These are phyloP conservation scores for Nomada hirtipes DNA, from an alignment of 2,888 invertebrate species.

Conservation along the genomic window DNA sequence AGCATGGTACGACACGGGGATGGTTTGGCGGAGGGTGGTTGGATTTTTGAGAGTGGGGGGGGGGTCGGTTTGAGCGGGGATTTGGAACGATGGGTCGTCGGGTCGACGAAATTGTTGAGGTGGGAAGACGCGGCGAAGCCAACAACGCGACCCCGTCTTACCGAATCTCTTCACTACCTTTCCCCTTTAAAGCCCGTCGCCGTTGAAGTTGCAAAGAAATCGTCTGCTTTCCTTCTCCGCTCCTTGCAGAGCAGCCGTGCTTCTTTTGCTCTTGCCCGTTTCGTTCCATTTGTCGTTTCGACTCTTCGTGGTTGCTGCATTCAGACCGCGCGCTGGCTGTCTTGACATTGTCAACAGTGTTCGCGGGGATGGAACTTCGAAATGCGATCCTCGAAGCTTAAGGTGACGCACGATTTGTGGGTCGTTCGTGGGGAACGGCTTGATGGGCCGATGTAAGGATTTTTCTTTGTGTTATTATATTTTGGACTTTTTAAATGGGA, in stretches of 20 bases:
- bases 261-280: not conserved
- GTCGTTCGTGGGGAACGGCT: not conserved
- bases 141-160: conserved; percentile 55
- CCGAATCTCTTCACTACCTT: conserved; percentile 52
- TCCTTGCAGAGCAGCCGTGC: not conserved
- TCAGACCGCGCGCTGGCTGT: conserved; percentile 27
- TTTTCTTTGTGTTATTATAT: not conserved
- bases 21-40: conserved; percentile 34
- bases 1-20: conserved; percentile 16
- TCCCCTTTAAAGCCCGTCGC: conserved; percentile 55
- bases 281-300: conserved; percentile 26
- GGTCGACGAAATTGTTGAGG: conserved; percentile 55
- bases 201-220: conserved; percentile 62
- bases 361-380: conserved; percentile 8
- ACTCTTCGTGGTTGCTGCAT: conserved; percentile 26
- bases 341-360: conserved; percentile 38
- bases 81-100: conserved; percentile 66
- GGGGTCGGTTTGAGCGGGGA: conserved; percentile 51
- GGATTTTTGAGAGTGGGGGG: conserved; percentile 64
- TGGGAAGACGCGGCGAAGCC: conserved; percentile 35
- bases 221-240: conserved; percentile 51
- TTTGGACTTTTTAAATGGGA: no score
- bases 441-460: not conserved
- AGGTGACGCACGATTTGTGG: conserved; percentile 14
- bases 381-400: conserved; percentile 29